Base-by-base conservation (phyloP, 2,797 vertebrate genomes). In the Apogon hyalosoma region DNA sequence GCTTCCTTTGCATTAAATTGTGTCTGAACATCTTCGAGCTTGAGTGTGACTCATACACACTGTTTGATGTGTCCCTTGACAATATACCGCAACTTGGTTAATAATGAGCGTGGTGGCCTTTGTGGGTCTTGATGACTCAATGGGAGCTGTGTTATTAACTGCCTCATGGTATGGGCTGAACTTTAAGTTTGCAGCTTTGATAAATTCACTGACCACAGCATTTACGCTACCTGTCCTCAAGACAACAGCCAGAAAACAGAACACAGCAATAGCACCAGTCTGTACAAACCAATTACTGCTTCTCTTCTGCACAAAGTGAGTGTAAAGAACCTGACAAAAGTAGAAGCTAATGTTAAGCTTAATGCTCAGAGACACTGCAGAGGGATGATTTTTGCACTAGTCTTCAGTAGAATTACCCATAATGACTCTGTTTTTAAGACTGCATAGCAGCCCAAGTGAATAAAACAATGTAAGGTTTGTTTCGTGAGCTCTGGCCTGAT, bases 1-100 rank as follows among this genome's bases (percentile, higher is more conserved):
- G 58, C 56, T 74, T 60, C 31, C 57, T 87, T 80, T 80, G 66
- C 75, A 63, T 63, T 69, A 13, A 62, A 55, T 24, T 46, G 52
- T 77, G 56, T 71, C 46, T 68, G 15, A 66, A 80, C 45, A 72
- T 56, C 72, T 73, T 57, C 31, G 57, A 63, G 15, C 19, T 13
- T n/a, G 61, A 47, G 52, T 62, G 42, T 63, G 59, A 75, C 62
- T 75, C 63, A 72, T 8, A 42, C 39, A 5, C 13, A 46, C 11
- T 7, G 28, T 65, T 63, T 73, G 68, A 72, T 77, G 45, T 11
- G 53, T 59, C 43, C 56, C 59, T 52, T 31, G 21, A 61, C 39
- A 47, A 36, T 18, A 24, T 36, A 43, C 12, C 14, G 16, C 52
- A 49, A 19, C 31, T 2, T 16, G 18, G 16, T 46, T 78, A 77